phyloP scores from a whole-genome alignment of 1,140 invertebrate species.

The Rhynchophorus ferrugineus region DNA sequence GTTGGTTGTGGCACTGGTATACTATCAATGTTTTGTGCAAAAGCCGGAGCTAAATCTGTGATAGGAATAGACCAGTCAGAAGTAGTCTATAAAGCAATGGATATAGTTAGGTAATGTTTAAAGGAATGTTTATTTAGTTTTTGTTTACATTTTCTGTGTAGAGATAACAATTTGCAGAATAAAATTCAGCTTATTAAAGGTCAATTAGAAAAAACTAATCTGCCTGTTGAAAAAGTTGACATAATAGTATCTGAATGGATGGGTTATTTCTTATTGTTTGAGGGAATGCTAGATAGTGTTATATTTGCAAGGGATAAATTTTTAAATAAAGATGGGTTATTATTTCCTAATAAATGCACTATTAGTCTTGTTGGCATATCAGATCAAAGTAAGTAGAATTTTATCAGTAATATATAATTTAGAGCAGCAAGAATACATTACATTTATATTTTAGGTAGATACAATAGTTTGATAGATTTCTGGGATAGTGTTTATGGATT shows the following conservation, averaged over 20 bases:
- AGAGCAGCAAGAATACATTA: neutral
- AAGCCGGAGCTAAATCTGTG: constrained; percentile 84
- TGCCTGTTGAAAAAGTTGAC: constrained; percentile 80
- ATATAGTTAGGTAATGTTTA: constrained; percentile 56
- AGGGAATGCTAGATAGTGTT: constrained; percentile 94
- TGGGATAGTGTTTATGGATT: constrained; percentile 97
- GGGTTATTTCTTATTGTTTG: constrained; percentile 97
- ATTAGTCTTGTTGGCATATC: constrained; percentile 83
- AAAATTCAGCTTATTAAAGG: constrained; percentile 63
- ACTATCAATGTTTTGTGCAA: constrained; percentile 90
- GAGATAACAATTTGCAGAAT: constrained; percentile 58
- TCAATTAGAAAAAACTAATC: constrained; percentile 80
- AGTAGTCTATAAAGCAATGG: constrained; percentile 72
- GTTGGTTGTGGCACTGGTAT: constrained; percentile 92
- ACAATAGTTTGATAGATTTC: constrained; percentile 69
- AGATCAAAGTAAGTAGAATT: constrained; percentile 61
- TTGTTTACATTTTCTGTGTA: constrained; percentile 26
- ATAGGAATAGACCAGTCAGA: constrained; percentile 89
- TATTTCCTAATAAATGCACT: constrained; percentile 85
- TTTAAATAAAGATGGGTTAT: constrained; percentile 62
- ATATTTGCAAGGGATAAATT: constrained; percentile 86
- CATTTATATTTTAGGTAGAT: constrained; percentile 48
- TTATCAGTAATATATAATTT: constrained; percentile 2
- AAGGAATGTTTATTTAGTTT: constrained; percentile 6
- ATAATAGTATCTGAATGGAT: constrained; percentile 99